Evolutionary conservation across 2,797 vertebrate genomes (phyloP).

Genomic region (Cuniculus paca): DNA sequence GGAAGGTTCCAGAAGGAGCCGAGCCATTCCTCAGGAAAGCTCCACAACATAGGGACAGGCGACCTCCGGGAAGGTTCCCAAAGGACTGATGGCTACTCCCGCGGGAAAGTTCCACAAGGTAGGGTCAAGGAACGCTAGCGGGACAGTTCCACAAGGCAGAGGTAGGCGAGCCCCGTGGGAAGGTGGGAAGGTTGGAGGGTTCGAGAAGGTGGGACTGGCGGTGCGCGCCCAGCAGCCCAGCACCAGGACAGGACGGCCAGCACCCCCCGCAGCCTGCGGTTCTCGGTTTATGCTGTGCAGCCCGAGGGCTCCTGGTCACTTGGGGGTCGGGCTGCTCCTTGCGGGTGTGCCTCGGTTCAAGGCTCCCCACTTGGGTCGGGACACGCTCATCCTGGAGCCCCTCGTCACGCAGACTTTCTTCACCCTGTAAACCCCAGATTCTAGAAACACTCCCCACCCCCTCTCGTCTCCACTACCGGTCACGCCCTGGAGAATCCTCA

Average conservation of each 20-base stretch:
- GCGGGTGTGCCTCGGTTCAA: not conserved
- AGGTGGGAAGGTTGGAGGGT: too few relatives aligned
- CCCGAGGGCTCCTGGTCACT: not conserved
- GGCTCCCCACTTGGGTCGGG: not conserved
- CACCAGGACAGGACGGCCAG: not conserved
- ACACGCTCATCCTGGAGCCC: not conserved
- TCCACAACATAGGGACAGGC: not conserved
- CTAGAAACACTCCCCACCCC: not conserved
- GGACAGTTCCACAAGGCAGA: not conserved
- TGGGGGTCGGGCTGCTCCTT: too few relatives aligned
- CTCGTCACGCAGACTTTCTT: not conserved
- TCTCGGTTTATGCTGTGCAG: not conserved
- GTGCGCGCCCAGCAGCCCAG: not conserved
- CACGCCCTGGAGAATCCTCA: not conserved
- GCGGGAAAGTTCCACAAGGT: not conserved
- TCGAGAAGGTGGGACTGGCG: not conserved
- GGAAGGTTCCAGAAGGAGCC: not conserved
- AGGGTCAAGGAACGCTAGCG: not conserved
- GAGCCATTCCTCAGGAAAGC: not conserved
- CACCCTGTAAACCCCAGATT: not conserved
- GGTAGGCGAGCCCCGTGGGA: not conserved
- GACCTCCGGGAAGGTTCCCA: not conserved
- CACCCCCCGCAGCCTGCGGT: not conserved
- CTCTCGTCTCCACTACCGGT: not conserved
- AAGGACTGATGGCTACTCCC: not conserved